These are phyloP conservation scores for Hesperia comma DNA, from an alignment of 2,888 invertebrate genomes.

Conservation along the genomic window DNA sequence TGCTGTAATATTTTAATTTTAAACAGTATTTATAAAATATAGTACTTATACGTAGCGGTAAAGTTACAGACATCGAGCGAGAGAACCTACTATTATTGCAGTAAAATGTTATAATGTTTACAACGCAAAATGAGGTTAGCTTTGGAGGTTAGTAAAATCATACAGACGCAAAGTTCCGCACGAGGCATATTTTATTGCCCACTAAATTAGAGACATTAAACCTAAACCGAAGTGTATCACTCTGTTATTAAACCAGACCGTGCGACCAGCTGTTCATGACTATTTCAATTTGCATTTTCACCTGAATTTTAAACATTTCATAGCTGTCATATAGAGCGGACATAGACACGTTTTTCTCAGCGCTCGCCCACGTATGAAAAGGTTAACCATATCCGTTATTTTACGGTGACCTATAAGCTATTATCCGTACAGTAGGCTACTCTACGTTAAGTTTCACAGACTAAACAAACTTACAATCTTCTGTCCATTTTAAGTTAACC, in stretches of 20 bases:
- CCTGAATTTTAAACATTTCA: constrained; percentile 28
- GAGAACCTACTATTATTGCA: too few species aligned
- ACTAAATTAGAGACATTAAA: constrained; percentile 3
- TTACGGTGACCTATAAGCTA: constrained; percentile 58
- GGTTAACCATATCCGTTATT: constrained; percentile 62
- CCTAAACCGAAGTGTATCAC: constrained; percentile 5
- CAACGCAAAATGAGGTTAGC: too few species aligned
- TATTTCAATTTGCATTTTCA: constrained; percentile 20
- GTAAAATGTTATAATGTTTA: too few species aligned
- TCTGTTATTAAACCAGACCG: constrained; percentile 23
- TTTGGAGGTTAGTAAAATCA: too few species aligned
- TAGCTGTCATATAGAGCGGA: background rate
- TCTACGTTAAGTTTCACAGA: background rate
- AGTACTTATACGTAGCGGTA: too few species aligned
- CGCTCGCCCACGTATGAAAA: constrained; percentile 56
- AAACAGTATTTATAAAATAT: too few species aligned
- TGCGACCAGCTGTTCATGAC: constrained; percentile 14
- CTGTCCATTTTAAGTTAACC: too few species aligned
- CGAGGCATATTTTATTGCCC: background rate
- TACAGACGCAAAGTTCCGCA: background rate
- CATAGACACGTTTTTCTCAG: constrained; percentile 46
- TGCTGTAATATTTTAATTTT: too few species aligned
- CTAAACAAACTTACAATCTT: too few species aligned
- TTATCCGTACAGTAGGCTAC: background rate
- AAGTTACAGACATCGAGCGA: too few species aligned